phyloP scores from a whole-genome alignment of 2,888 invertebrate species.

The Dinocampus coccinellae region DNA sequence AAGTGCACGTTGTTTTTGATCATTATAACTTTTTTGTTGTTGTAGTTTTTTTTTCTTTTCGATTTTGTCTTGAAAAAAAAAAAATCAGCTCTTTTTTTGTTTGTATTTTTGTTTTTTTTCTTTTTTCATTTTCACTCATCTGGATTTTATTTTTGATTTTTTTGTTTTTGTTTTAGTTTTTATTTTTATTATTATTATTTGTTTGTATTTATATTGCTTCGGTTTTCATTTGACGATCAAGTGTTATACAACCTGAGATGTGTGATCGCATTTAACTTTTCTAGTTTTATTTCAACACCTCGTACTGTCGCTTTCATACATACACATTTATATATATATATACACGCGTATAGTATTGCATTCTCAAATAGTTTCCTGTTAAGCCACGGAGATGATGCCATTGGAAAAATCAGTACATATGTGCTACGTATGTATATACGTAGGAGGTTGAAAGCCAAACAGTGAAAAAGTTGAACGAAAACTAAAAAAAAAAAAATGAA shows the following conservation, averaged over 20 bases:
- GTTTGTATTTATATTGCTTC: neutral
- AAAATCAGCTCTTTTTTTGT: too few species aligned
- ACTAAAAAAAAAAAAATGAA: too few species aligned
- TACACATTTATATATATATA: too few species aligned
- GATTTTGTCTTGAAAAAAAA: too few species aligned
- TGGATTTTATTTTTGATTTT: too few species aligned
- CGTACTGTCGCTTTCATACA: too few species aligned
- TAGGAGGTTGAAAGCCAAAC: neutral
- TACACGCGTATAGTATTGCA: too few species aligned
- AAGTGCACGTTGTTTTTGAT: neutral
- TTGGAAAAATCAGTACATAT: neutral
- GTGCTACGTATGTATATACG: neutral
- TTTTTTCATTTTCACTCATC: neutral
- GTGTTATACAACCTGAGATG: neutral
- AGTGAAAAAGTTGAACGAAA: neutral
- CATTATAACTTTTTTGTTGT: too few species aligned
- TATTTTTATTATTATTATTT: too few species aligned
- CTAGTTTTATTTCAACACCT: too few species aligned
- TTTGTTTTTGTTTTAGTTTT: too few species aligned
- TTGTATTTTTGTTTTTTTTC: neutral
- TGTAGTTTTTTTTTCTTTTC: too few species aligned
- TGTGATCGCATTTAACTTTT: neutral
- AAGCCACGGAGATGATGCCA: neutral
- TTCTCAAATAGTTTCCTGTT: neutral
- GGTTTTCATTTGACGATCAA: neutral